Base-by-base conservation (phyloP, 2,888 invertebrate genomes). In the Lycia hirtaria region DNA sequence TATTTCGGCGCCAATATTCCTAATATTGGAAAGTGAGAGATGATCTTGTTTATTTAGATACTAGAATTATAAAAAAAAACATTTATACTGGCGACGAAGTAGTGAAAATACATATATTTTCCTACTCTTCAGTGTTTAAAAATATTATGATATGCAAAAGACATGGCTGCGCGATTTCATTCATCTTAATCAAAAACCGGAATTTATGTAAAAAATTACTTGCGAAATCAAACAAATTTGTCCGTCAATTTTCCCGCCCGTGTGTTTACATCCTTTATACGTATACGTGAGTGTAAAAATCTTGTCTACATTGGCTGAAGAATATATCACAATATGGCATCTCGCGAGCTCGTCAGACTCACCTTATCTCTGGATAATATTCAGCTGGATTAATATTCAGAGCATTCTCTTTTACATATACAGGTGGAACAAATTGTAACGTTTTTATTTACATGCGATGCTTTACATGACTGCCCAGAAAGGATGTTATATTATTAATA, bases 261-360 rank as follows among this genome's bases (percentile, higher is more conserved):
- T 40, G 15, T 24, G 24, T 41, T 4, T 20, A n/a, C 37, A 24
- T 41, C 4, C 12, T 24, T 35, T 5, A 0, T 26, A 48, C 17
- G 17, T 5, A 0, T 26, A 48, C 17, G 17, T 14, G 4, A 48
- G 30, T 19, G 38, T 49, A 49, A 49, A 37, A 49, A 43, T 43
- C 24, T 24, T 37, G 37, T 28, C 26, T 49, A 49, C 17, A 38
- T 49, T 19, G n/a, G 9, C 48, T 49, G 33, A 38, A 37, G 28
- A 17, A 19, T 37, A 48, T 12, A 49, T 38, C 38, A 50, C 30
- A 32, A 49, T 48, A 38, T 28, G 26, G 26, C 38, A 24, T 44
- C 26, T 15, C 4, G 15, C 26, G 37, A 37, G 37, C 37, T 19
- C 19, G 19, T 19, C 37, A n/a, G 3, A 14, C 41, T 26, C 9